A percentile compares a stretch with the other conserved stretches of the same genome.
These are phyloP conservation scores for Myotis pilosus DNA, from an alignment of 2,797 vertebrate genomes.

Conservation along the genomic window DNA sequence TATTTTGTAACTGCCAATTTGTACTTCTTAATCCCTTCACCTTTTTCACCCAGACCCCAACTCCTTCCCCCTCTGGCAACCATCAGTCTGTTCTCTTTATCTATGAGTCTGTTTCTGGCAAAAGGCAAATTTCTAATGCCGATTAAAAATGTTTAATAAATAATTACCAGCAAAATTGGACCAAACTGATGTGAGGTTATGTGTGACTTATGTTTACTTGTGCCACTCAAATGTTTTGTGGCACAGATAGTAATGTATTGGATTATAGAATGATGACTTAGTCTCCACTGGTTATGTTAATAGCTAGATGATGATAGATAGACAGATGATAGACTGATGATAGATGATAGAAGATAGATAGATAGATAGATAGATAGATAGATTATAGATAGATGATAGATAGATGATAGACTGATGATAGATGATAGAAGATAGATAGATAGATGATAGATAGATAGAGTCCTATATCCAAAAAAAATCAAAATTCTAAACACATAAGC, in stretches of 20 bases:
- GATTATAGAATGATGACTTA: not conserved
- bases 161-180: not conserved
- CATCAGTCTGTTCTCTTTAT: not conserved
- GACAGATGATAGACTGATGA: not conserved
- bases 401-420: not conserved
- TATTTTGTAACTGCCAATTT: not conserved
- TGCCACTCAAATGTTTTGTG: not conserved
- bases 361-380: not conserved
- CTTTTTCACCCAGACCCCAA: not conserved
- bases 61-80: not conserved
- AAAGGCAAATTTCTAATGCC: not conserved
- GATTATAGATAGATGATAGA: not conserved
- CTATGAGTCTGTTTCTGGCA: not conserved
- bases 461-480: not conserved
- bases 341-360: not conserved
- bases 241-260: not conserved
- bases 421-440: not conserved
- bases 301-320: not conserved
- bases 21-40: not conserved
- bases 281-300: not conserved
- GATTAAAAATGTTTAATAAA: not conserved
- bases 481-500: not conserved
- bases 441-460: not conserved
- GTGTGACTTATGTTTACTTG: not conserved
- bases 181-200: not conserved